Conservation (phyloP, 2,113 vertebrate genomes). For the Poicephalus gulielmi region DNA sequence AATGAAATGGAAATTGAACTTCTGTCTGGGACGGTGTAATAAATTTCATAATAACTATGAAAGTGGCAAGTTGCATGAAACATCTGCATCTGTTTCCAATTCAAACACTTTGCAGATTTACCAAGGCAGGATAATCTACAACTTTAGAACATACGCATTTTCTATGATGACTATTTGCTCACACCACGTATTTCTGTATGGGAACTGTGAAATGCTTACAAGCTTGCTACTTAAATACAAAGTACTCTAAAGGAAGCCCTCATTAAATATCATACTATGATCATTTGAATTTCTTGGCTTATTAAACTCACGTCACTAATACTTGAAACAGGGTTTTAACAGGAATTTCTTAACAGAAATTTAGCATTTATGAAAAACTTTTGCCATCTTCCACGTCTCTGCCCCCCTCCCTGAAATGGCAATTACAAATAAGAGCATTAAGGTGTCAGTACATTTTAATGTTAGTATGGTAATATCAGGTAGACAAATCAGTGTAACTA, state of each 20-base stretch:
- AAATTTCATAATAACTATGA: neutral
- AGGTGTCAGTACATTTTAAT: neutral
- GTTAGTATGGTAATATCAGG: neutral
- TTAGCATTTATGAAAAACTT: neutral
- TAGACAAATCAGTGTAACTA: neutral
- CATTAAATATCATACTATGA: neutral
- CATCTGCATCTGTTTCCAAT: neutral
- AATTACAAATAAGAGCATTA: neutral
- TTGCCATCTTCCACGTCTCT: neutral
- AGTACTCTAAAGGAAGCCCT: neutral
- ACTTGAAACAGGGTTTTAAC: neutral
- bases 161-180: neutral
- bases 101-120: neutral
- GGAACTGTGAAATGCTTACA: neutral
- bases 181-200: neutral
- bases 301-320: neutral
- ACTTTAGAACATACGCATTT: neutral
- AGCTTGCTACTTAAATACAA: neutral
- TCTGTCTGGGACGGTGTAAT: neutral
- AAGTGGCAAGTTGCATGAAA: neutral
- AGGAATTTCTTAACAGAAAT: neutral
- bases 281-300: neutral
- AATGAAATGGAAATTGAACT: slow-evolving; percentile 7
- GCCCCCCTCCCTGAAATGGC: too few relatives aligned
- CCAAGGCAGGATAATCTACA: neutral